Percentiles rank a stretch among this genome's conserved stretches.
Evolutionary conservation across 2,797 vertebrate genomes (phyloP).

Genomic region (Epinephelus awoara): DNA sequence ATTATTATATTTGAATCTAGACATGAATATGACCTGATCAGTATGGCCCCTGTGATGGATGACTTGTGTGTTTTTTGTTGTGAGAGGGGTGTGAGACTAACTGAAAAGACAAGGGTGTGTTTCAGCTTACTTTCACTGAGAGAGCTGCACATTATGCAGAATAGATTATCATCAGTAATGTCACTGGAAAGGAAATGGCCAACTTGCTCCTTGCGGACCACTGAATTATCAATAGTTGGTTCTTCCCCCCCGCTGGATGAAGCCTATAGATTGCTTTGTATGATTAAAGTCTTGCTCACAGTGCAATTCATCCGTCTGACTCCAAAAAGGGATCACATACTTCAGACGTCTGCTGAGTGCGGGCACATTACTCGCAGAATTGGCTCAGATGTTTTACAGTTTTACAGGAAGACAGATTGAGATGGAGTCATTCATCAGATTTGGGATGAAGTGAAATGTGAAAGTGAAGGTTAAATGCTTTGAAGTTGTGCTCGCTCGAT

Average conservation of each 20-base stretch:
- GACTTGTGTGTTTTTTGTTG: slow-evolving; percentile 20
- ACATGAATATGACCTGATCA: neutral
- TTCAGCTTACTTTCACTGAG: slow-evolving; percentile 14
- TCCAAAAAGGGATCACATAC: slow-evolving; percentile 36
- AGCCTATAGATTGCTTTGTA: slow-evolving; percentile 8
- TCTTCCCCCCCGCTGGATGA: slow-evolving; percentile 10
- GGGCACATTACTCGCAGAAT: slow-evolving; percentile 42
- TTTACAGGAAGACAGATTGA: slow-evolving; percentile 47
- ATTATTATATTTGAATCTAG: neutral
- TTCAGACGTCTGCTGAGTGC: slow-evolving; percentile 42
- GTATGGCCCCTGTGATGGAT: neutral
- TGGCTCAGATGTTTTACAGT: slow-evolving; percentile 58
- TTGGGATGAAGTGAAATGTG: slow-evolving; percentile 26
- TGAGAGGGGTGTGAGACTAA: neutral
- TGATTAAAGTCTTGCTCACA: slow-evolving; percentile 40
- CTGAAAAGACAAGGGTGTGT: slow-evolving; percentile 8
- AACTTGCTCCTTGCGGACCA: slow-evolving; percentile 27
- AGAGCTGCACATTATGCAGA: slow-evolving; percentile 29
- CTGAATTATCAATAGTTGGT: slow-evolving; percentile 16
- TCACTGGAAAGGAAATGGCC: slow-evolving; percentile 33
- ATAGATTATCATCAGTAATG: slow-evolving; percentile 32
- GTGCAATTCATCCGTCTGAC: slow-evolving; percentile 37
- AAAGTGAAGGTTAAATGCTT: slow-evolving; percentile 22
- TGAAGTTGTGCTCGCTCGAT: slow-evolving; percentile 8
- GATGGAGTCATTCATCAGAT: slow-evolving; percentile 45